These are phyloP conservation scores for Anoura caudifer DNA, from an alignment of 2,113 vertebrate genomes.

Conservation along the genomic window DNA sequence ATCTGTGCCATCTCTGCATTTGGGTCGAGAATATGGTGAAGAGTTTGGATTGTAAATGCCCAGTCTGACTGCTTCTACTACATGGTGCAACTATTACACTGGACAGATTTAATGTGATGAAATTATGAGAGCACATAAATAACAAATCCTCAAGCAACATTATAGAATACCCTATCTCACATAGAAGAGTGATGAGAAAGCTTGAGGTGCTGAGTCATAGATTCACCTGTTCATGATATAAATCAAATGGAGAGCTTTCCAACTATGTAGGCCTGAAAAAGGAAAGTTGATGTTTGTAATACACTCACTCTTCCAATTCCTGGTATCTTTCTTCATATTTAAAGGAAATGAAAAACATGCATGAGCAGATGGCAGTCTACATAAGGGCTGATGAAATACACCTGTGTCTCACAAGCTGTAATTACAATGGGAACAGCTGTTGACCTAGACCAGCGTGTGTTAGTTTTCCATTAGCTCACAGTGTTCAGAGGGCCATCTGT, in stretches of 20 bases:
- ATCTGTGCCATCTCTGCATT: neutral
- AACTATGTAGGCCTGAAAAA: neutral
- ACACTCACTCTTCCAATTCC: neutral
- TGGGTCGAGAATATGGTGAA: neutral
- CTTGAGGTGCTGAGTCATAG: neutral
- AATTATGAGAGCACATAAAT: neutral
- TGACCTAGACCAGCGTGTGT: neutral
- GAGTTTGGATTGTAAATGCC: neutral
- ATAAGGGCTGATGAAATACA: neutral
- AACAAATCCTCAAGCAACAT: neutral
- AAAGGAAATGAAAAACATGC: conserved; percentile 41
- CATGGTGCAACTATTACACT: neutral
- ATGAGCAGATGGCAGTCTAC: conserved; percentile 59
- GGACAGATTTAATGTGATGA: neutral
- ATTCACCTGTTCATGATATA: neutral
- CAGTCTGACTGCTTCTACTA: neutral
- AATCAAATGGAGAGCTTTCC: neutral
- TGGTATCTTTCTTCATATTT: neutral
- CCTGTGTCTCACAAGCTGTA: conserved; percentile 33
- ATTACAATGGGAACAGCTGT: conserved; percentile 64
- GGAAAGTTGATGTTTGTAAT: neutral
- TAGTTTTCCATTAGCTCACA: conserved; percentile 63
- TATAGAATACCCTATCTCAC: neutral
- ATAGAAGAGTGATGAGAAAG: neutral
- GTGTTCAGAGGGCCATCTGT: conserved; percentile 29